These are phyloP conservation scores for Aldrovandia affinis DNA, from an alignment of 2,797 vertebrate species.

Conservation along the genomic window DNA sequence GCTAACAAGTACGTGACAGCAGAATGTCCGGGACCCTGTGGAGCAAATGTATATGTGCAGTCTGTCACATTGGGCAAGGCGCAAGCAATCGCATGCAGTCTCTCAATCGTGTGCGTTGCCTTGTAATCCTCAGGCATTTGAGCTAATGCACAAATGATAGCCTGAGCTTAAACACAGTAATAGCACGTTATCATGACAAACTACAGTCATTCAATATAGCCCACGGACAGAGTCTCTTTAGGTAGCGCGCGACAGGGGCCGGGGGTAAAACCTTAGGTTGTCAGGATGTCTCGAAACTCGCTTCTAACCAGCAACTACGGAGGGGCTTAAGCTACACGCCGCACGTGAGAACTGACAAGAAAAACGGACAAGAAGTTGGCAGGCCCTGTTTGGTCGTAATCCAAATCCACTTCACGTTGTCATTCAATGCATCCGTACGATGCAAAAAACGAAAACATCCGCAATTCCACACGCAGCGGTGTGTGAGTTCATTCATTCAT, in stretches of 20 bases:
- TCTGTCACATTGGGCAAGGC: not conserved
- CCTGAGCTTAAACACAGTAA: not conserved
- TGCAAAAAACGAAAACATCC: not conserved
- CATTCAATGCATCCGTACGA: not conserved
- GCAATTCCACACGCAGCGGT: not conserved
- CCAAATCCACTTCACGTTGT: not conserved
- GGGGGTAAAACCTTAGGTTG: not conserved
- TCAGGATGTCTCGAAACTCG: not conserved
- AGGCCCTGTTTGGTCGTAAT: not conserved
- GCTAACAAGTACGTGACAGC: too few relatives aligned
- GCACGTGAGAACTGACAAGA: not conserved
- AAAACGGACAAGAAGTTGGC: not conserved
- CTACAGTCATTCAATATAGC: not conserved
- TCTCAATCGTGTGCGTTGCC: not conserved
- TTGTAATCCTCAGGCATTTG: not conserved
- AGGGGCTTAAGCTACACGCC: not conserved
- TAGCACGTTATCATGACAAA: not conserved
- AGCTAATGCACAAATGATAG: not conserved
- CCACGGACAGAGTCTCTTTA: not conserved
- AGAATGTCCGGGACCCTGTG: too few relatives aligned
- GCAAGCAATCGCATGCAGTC: not conserved
- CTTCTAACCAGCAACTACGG: not conserved
- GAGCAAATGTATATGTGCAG: not conserved
- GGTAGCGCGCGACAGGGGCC: not conserved
- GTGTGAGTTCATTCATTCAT: too few relatives aligned